Conservation (phyloP, 2,113 vertebrate genomes). For the Tyrannus savana region DNA sequence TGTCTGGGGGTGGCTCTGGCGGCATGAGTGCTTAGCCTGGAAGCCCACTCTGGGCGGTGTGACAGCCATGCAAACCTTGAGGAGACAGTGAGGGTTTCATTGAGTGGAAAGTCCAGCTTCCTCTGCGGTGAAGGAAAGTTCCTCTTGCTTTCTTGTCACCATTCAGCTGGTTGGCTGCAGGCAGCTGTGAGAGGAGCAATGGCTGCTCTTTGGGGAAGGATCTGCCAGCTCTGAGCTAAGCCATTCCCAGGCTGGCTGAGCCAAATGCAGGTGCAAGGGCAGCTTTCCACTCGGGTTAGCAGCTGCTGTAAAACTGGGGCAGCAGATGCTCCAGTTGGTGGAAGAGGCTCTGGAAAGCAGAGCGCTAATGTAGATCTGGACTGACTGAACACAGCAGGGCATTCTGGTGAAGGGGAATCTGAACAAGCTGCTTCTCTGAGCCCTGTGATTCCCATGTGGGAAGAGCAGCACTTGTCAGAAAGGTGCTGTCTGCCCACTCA, state of each 20-base stretch:
- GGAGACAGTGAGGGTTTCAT: neutral
- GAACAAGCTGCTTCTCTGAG: neutral
- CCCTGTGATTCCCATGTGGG: accelerated
- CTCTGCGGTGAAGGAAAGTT: neutral
- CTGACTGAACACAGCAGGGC: neutral
- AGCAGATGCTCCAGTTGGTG: neutral
- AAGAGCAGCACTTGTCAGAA: neutral
- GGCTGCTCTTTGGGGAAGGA: neutral
- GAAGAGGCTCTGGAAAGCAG: neutral
- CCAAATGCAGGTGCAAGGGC: accelerated
- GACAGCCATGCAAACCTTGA: neutral
- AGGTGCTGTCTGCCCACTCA: neutral
- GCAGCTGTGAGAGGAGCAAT: neutral
- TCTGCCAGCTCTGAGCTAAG: neutral
- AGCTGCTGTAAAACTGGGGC: neutral
- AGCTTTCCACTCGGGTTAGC: neutral
- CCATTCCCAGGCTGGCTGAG: neutral
- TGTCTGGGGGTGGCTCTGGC: accelerated
- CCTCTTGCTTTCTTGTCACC: neutral
- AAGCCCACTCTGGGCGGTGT: neutral
- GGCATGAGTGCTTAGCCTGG: accelerated
- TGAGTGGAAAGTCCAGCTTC: neutral
- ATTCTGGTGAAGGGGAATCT: neutral
- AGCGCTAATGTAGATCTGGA: neutral
- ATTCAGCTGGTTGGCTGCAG: neutral